Percentiles rank a stretch among this genome's conserved stretches.
Conservation (phyloP, 2,797 vertebrate genomes). For the Sciurus carolinensis region DNA sequence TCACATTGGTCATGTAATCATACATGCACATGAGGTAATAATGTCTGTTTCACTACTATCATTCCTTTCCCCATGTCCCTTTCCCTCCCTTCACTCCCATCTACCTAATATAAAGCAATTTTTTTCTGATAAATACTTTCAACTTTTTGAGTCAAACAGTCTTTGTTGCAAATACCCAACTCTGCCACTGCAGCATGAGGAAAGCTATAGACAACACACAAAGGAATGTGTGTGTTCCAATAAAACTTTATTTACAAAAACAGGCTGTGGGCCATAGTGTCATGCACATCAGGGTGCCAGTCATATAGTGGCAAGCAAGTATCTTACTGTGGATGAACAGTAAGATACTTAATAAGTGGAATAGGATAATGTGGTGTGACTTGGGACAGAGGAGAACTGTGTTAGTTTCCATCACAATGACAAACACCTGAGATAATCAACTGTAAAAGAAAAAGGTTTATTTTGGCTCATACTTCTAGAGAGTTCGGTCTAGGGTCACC, state of each 20-base stretch:
- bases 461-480: neutral
- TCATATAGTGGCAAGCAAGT: neutral
- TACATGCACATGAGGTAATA: no score
- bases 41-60: no score
- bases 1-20: neutral
- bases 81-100: no score
- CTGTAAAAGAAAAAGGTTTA: neutral
- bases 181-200: neutral
- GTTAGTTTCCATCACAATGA: neutral
- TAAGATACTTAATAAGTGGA: neutral
- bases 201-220: neutral
- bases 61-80: no score
- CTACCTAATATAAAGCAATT: neutral
- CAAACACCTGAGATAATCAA: neutral
- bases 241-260: slow-evolving; percentile 47
- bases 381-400: neutral
- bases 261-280: neutral
- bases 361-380: neutral
- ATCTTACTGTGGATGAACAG: neutral
- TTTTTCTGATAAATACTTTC: neutral
- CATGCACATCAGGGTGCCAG: neutral
- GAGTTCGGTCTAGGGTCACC: neutral
- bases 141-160: neutral
- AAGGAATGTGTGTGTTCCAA: neutral
- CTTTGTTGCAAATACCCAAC: neutral